A percentile compares a stretch with the other conserved stretches of the same genome.
phyloP scores from a whole-genome alignment of 2,888 invertebrate genomes.

The Tetheella fluctuosa region DNA sequence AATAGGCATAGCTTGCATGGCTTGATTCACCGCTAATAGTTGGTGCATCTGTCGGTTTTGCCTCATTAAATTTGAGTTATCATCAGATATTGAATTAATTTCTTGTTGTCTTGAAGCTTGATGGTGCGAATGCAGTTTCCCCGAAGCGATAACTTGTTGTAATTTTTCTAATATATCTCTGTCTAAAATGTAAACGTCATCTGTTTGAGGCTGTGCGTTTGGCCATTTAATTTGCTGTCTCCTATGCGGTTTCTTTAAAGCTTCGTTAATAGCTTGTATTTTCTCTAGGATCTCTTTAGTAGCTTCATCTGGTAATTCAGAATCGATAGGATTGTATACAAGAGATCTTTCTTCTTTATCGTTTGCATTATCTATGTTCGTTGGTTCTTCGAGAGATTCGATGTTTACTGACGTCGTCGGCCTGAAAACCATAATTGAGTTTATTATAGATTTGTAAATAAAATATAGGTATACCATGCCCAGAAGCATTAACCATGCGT shows the following conservation, averaged over 20 bases:
- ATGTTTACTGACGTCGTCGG: slow-evolving; percentile 33
- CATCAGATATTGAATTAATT: slow-evolving; percentile 38
- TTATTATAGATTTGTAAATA: slow-evolving; percentile 14
- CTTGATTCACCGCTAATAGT: slow-evolving; percentile 32
- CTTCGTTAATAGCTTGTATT: slow-evolving; percentile 81
- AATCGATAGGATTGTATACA: slow-evolving; percentile 44
- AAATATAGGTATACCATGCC: slow-evolving; percentile 31
- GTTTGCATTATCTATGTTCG: slow-evolving; percentile 26
- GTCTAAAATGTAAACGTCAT: slow-evolving; percentile 57
- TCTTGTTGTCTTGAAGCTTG: slow-evolving; percentile 44
- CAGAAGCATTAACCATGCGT: slow-evolving; percentile 45
- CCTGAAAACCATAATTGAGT: slow-evolving; percentile 43
- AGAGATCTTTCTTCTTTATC: slow-evolving; percentile 52
- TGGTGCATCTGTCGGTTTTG: slow-evolving; percentile 44
- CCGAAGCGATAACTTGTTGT: slow-evolving; percentile 67
- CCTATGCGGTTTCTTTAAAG: slow-evolving; percentile 63
- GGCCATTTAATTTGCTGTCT: slow-evolving; percentile 52
- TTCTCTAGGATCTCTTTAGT: slow-evolving; percentile 80
- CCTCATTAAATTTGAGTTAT: slow-evolving; percentile 35
- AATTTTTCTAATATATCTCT: slow-evolving; percentile 68
- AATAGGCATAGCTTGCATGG: slow-evolving; percentile 34
- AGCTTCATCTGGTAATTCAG: slow-evolving; percentile 41
- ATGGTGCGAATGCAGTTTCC: slow-evolving; percentile 52
- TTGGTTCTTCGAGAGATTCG: slow-evolving; percentile 23
- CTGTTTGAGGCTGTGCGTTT: slow-evolving; percentile 52